phyloP scores from a whole-genome alignment of 2,888 invertebrate species.

The Spisula subtruncata region DNA sequence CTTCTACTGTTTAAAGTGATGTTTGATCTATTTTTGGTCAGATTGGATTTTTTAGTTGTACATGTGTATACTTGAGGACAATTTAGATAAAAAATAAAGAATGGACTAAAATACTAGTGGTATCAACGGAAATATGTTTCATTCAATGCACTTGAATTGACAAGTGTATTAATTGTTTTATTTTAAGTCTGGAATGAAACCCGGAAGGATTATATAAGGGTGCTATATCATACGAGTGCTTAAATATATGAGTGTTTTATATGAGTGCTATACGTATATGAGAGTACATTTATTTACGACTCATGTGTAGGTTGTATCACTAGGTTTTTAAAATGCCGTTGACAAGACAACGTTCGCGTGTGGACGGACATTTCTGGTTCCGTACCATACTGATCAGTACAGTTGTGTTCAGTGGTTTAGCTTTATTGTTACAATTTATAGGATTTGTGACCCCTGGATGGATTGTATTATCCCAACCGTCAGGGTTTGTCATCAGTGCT shows the following conservation, averaged over 20 bases:
- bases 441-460: slow-evolving; percentile 70
- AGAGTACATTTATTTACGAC: too few relatives aligned
- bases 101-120: too few relatives aligned
- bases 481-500: slow-evolving; percentile 61
- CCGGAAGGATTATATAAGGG: background rate
- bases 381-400: slow-evolving; percentile 47
- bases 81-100: background rate
- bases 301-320: too few relatives aligned
- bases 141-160: background rate
- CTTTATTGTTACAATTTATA: slow-evolving; percentile 64
- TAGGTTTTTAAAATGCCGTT: slow-evolving; percentile 39
- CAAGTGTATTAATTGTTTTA: background rate
- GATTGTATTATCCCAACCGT: slow-evolving; percentile 63
- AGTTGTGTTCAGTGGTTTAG: slow-evolving; percentile 43
- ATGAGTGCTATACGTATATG: background rate
- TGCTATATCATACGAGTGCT: too few relatives aligned
- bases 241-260: background rate
- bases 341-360: slow-evolving; percentile 59
- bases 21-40: too few relatives aligned
- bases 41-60: background rate
- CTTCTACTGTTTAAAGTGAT: background rate
- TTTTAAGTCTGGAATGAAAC: background rate
- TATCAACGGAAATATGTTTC: too few relatives aligned
- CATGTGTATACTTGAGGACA: background rate
- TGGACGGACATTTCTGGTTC: slow-evolving; percentile 66